phyloP scores from a whole-genome alignment of 2,888 invertebrate species.

The Enoplolaimus lenunculus region DNA sequence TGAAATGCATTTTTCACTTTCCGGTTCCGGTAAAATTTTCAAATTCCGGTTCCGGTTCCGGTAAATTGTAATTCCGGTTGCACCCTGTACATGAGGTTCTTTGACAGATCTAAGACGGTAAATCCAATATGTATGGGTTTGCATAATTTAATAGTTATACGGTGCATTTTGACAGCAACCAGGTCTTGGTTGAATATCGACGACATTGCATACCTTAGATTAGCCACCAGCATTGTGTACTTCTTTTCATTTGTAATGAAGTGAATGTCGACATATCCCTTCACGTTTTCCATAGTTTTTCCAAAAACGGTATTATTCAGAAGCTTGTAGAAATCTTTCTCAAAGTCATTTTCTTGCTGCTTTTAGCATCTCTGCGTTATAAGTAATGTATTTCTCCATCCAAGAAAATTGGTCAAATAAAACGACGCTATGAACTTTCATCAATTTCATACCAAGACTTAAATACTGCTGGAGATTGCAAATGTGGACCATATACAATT shows the following conservation, averaged over 20 bases:
- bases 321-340: slow-evolving; percentile 3
- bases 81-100: too few species aligned
- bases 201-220: background rate
- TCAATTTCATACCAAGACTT: background rate
- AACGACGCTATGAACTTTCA: background rate
- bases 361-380: background rate
- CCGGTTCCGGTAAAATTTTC: too few species aligned
- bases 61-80: too few species aligned
- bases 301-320: slow-evolving; percentile 7
- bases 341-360: background rate
- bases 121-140: slow-evolving; percentile 7
- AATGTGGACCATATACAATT: slow-evolving; percentile 3
- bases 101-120: background rate
- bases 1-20: too few species aligned
- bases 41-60: too few species aligned
- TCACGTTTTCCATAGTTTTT: slow-evolving; percentile 7
- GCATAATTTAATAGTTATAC: background rate
- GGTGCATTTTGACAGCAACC: background rate
- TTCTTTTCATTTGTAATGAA: background rate
- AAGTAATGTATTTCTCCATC: slow-evolving; percentile 4
- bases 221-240: background rate
- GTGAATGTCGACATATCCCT: background rate
- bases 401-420: background rate
- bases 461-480: background rate
- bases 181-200: background rate